Percentiles rank a stretch among this genome's conserved stretches.
Evolutionary conservation across 2,113 vertebrate genomes (phyloP).

Genomic region (Sander vitreus): DNA sequence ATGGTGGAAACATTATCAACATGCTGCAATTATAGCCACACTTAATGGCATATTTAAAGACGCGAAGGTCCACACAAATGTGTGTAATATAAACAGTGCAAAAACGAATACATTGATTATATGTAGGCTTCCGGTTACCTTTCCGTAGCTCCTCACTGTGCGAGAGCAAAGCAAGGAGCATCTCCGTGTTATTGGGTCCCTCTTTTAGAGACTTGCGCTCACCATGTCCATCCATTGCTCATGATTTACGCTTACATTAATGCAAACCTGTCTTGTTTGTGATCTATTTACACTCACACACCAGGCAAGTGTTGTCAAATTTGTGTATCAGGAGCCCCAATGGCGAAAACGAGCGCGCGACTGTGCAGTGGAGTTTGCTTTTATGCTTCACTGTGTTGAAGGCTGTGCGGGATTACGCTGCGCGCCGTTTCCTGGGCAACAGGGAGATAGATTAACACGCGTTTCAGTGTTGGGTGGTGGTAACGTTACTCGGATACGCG

Average conservation of each 20-base stretch:
- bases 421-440: conserved; percentile 80
- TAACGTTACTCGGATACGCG: background rate
- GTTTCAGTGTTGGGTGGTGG: conserved; percentile 4
- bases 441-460: conserved; percentile 72
- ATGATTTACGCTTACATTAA: conserved; percentile 60
- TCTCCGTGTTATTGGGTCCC: conserved; percentile 77
- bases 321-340: background rate
- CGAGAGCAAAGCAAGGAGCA: conserved; percentile 86
- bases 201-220: conserved; percentile 77
- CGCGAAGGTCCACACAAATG: background rate
- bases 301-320: background rate
- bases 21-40: background rate
- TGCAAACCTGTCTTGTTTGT: background rate
- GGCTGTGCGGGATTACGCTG: conserved; percentile 67
- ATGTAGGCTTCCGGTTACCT: conserved; percentile 77
- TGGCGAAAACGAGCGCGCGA: conserved; percentile 2
- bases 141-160: conserved; percentile 85
- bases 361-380: conserved; percentile 37
- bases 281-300: background rate
- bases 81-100: background rate
- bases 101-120: background rate
- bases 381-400: conserved; percentile 43
- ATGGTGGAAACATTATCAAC: background rate
- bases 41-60: background rate
- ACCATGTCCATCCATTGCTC: conserved; percentile 81